phyloP scores from a whole-genome alignment of 2,888 invertebrate species.

The Argyresthia albistria region DNA sequence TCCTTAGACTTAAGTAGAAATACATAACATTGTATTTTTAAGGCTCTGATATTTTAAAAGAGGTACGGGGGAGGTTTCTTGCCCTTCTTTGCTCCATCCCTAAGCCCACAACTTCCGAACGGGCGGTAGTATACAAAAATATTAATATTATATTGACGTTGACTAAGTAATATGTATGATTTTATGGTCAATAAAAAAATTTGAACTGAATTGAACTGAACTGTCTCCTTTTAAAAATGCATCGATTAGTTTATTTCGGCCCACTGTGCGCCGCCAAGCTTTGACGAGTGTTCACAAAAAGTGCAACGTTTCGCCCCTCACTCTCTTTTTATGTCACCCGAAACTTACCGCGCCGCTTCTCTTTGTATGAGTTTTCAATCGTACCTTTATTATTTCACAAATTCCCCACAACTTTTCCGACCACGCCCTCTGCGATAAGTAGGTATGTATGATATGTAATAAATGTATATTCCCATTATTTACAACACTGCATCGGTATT shows the following conservation, averaged over 20 bases:
- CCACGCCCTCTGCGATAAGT: not conserved
- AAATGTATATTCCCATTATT: slow-evolving; percentile 16
- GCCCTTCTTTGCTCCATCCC: too few relatives aligned
- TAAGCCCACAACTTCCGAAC: too few relatives aligned
- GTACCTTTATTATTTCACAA: not conserved
- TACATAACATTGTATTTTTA: too few relatives aligned
- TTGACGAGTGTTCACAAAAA: slow-evolving; percentile 58
- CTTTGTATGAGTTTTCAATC: slow-evolving; percentile 1
- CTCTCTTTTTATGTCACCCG: slow-evolving; percentile 1
- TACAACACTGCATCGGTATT: slow-evolving; percentile 25
- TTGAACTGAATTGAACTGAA: too few relatives aligned
- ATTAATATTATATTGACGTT: too few relatives aligned
- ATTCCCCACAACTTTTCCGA: not conserved
- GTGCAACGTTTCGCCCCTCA: slow-evolving; percentile 41
- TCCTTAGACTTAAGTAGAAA: too few relatives aligned
- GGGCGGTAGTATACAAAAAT: too few relatives aligned
- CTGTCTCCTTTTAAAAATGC: too few relatives aligned
- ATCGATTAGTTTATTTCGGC: not conserved
- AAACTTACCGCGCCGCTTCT: not conserved
- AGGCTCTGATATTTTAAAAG: too few relatives aligned
- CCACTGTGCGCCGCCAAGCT: slow-evolving; percentile 25
- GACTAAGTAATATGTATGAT: too few relatives aligned
- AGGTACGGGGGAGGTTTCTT: too few relatives aligned
- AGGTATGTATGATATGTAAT: slow-evolving; percentile 5
- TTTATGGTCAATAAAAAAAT: too few relatives aligned